These are phyloP conservation scores for Torymus auratus DNA, from an alignment of 2,888 invertebrate genomes.

Conservation along the genomic window DNA sequence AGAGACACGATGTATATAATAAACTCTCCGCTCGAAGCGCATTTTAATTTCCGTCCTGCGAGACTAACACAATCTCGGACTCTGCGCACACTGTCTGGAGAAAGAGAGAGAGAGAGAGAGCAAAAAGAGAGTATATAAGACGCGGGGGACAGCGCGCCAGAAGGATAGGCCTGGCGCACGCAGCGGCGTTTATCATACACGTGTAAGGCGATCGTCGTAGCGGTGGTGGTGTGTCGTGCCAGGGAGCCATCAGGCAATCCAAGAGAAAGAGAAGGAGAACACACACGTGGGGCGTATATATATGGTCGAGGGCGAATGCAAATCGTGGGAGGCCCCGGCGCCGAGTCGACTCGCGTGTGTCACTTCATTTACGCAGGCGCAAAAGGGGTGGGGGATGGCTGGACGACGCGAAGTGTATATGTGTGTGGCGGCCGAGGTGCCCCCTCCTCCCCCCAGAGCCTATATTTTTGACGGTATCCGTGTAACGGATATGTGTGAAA, in stretches of 20 bases:
- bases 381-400: neutral
- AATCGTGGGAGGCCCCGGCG: conserved; percentile 64
- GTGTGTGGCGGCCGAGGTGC: no score
- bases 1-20: neutral
- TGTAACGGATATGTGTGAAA: no score
- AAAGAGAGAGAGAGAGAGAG: no score
- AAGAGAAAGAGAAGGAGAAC: no score
- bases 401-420: no score
- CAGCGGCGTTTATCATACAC: conserved; percentile 52
- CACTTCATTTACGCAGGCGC: conserved; percentile 66
- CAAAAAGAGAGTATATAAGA: conserved; percentile 2
- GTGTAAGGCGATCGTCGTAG: neutral
- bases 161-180: conserved; percentile 8
- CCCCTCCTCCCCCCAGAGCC: no score
- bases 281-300: conserved; percentile 1
- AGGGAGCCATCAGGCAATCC: conserved; percentile 68
- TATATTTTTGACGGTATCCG: no score
- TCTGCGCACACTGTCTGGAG: neutral
- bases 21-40: no score
- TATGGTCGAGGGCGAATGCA: conserved; percentile 59
- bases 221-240: conserved; percentile 65
- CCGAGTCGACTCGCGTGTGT: conserved; percentile 68
- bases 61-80: no score
- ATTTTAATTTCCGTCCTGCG: conserved; percentile 36
- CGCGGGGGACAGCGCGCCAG: neutral